phyloP scores from a whole-genome alignment of 2,113 vertebrate species.

The Cacatua alba region DNA sequence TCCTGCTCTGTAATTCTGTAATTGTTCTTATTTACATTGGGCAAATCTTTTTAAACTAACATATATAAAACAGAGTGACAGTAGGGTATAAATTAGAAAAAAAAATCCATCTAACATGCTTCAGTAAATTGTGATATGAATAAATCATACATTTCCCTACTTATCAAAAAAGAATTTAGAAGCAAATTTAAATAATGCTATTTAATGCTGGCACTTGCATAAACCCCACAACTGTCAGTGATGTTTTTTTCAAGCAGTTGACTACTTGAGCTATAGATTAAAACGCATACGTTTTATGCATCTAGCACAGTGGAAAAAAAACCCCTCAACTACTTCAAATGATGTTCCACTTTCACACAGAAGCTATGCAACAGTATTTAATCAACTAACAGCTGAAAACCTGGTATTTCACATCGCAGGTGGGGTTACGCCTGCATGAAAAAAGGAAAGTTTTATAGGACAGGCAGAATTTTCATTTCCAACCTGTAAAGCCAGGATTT shows the following conservation, averaged over 20 bases:
- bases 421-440: neutral
- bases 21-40: slow-evolving; percentile 76
- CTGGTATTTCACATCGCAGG: neutral
- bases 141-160: slow-evolving; percentile 70
- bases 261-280: slow-evolving; percentile 68
- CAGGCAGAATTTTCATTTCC: neutral
- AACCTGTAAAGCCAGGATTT: neutral
- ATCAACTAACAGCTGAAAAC: neutral
- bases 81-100: slow-evolving; percentile 60
- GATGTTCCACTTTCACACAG: neutral
- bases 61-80: slow-evolving; percentile 67
- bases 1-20: slow-evolving; percentile 73
- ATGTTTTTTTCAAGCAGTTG: slow-evolving; percentile 31
- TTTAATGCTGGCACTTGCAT: slow-evolving; percentile 66
- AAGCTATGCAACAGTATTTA: neutral
- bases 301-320: neutral
- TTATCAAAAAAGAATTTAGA: slow-evolving; percentile 74
- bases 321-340: neutral
- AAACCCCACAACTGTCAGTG: slow-evolving; percentile 53
- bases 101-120: slow-evolving; percentile 29
- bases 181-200: slow-evolving; percentile 72
- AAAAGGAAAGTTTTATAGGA: neutral
- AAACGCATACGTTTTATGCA: neutral
- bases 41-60: slow-evolving; percentile 72
- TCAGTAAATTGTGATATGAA: slow-evolving; percentile 72